Conservation (phyloP, 2,888 invertebrate genomes). For the Euspilapteryx auroguttella region DNA sequence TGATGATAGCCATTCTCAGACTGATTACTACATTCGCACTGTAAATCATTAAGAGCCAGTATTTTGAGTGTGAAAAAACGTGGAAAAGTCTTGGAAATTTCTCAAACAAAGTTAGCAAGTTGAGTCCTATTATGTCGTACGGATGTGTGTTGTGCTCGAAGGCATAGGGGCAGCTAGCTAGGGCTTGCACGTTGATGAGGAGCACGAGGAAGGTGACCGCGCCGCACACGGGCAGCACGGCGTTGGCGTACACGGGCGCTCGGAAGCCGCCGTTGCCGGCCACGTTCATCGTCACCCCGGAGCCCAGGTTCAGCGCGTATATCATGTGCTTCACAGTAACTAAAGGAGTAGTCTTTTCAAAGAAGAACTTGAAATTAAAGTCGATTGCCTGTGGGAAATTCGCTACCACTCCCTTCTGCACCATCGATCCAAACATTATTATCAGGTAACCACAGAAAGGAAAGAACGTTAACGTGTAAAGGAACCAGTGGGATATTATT, state of each 20-base stretch:
- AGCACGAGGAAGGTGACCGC: conserved; percentile 17
- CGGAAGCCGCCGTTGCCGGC: conserved; percentile 25
- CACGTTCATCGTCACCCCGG: conserved; percentile 26
- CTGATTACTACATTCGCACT: conserved; percentile 19
- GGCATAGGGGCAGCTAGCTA: conserved; percentile 35
- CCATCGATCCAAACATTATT: conserved; percentile 30
- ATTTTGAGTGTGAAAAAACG: conserved; percentile 16
- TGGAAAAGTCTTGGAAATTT: conserved; percentile 27
- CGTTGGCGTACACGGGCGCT: conserved; percentile 30
- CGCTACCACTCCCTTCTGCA: conserved; percentile 32
- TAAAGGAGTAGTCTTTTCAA: conserved; percentile 13
- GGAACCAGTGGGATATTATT: too few relatives aligned
- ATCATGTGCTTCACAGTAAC: conserved; percentile 18
- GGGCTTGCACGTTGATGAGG: conserved; percentile 24
- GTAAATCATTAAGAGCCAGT: conserved; percentile 22
- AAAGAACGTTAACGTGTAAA: conserved; percentile 17
- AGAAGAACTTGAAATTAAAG: conserved; percentile 19
- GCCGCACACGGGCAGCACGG: conserved; percentile 19
- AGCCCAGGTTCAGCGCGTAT: conserved; percentile 22
- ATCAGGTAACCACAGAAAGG: conserved; percentile 19
- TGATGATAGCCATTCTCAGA: conserved; percentile 16
- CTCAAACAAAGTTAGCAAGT: conserved; percentile 22
- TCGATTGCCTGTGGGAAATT: conserved; percentile 27
- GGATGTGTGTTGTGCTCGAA: conserved; percentile 16
- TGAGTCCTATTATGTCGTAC: conserved; percentile 11